These are phyloP conservation scores for roundworm (Caenorhabditis elegans) DNA, from an alignment of 1,140 invertebrate genomes.

Conservation along the genomic window WBcel235 BX284604.4:5601501-5602000, in stretches of 20 bases:
- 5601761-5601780: background rate
- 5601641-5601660: background rate
- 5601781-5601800: background rate
- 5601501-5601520: background rate
- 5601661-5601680: conserved; percentile 8
- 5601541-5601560: background rate
- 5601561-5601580: background rate
- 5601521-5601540: background rate
- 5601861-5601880: conserved; percentile 28
- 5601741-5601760: background rate
- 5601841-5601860: conserved; percentile 55
- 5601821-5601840: conserved; percentile 54
- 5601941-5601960: no score
- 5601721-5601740: background rate
- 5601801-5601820: background rate
- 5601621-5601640: background rate
- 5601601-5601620: background rate
- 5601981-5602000: no score
- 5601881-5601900: no score
- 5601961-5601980: no score
- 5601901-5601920: no score
- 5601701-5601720: conserved; percentile 25
- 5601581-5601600: background rate
- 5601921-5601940: no score
- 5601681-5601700: conserved; percentile 10